Evolutionary conservation across 2,797 vertebrate genomes (phyloP), one percentile per base, ranked within the genome.

Genomic region (Enteromius afrohamiltoni): DNA sequence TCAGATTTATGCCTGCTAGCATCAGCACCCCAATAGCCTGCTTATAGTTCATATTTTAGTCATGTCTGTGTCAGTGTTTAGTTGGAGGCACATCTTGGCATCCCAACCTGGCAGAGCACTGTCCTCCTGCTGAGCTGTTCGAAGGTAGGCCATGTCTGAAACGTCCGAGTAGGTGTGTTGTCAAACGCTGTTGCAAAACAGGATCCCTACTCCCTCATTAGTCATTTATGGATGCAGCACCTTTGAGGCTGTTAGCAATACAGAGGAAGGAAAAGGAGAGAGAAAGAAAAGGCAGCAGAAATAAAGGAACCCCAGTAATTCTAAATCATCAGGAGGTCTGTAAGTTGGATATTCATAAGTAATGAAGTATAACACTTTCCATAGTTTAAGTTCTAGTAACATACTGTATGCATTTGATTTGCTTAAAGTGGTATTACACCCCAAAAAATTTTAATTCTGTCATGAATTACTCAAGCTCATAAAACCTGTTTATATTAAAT

Each of bases 161-260:
- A 60, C 17, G 37, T 70, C 37, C 19, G 85, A 82, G 70, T 74
- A 81, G 82, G 67, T 79, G 85, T 77, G n/a, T 80, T 80, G 86
- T 67, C 69, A 90, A 91, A 88, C 82, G 86, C 90, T 91, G 89
- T 87, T 86, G 85, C 88, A 77, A 81, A 91, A 89, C 80, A 51
- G 83, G 87, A 83, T 90, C 88, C 88, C 86, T 26, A 16, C 88
- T 86, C 88, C 88, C 82, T 92, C 91, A 91, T 93, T 92, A 92
- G 91, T 92, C 89, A 93, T 91, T 92, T 89, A 92, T 89, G 87
- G 88, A 90, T 89, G 88, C 90, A 87, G 86, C n/a, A 26, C 77
- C 69, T 70, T 45, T 70, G 34, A 75, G 34, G 49, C 29, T 2
- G 58, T 17, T 31, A 67, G 21, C 70, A 80, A 74, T 17, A 78